phyloP scores from a whole-genome alignment of 2,888 invertebrate species.

The Acanthoscelides obtectus region DNA sequence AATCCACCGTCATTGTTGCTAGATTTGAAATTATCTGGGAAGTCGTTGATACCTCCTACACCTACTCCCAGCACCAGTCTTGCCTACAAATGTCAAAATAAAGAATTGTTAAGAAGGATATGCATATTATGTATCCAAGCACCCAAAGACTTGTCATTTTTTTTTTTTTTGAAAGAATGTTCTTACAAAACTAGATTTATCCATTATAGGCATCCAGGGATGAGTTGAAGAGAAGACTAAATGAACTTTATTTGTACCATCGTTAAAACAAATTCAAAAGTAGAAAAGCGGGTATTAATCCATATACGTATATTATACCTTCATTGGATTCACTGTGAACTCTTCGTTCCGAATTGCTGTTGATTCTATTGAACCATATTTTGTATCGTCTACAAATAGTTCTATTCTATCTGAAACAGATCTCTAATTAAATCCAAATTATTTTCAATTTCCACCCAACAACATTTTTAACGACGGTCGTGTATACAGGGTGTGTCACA shows the following conservation, averaged over 20 bases:
- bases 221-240: too few relatives aligned
- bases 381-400: constrained; percentile 42
- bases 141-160: too few relatives aligned
- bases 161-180: neutral
- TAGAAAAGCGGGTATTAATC: too few relatives aligned
- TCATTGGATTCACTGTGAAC: constrained; percentile 15
- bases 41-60: constrained; percentile 65
- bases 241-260: too few relatives aligned
- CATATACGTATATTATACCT: constrained; percentile 11
- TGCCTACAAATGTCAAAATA: constrained; percentile 49
- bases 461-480: too few relatives aligned
- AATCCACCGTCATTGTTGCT: constrained; percentile 16
- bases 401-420: constrained; percentile 36
- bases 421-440: constrained; percentile 1
- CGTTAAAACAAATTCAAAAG: too few relatives aligned
- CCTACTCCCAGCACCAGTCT: constrained; percentile 64
- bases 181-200: too few relatives aligned
- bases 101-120: constrained; percentile 2
- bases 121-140: too few relatives aligned
- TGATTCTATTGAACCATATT: constrained; percentile 37
- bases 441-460: constrained; percentile 6
- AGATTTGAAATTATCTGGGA: constrained; percentile 54
- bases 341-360: constrained; percentile 11
- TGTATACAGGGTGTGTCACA: too few relatives aligned
- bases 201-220: too few relatives aligned